Base-by-base conservation (phyloP, 2,797 vertebrate genomes). In the Lacerta bilineata region DNA sequence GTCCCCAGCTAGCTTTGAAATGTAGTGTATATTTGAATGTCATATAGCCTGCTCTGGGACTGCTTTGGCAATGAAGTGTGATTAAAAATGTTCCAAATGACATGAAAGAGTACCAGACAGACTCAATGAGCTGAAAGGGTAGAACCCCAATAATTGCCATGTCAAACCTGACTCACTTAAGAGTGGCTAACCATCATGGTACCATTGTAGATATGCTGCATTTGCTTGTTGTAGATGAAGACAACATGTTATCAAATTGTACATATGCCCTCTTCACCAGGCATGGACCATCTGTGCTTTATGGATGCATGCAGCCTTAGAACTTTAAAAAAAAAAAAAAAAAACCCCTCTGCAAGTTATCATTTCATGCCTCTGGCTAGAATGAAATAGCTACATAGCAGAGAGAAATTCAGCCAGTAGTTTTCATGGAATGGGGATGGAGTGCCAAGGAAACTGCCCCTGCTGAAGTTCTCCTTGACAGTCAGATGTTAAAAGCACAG, bases 61-160 rank as follows among this genome's bases (percentile, higher is more conserved):
- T 55, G 50, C 46, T 55, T 55, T 55, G 50, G 50, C 50, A 55
- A 55, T 55, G 13, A 55, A 15, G 3, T 55, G 50, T 55, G 50
- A 55, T 55, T 55, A 55, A 55, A 55, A 55, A 55, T 55, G 50
- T 15, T 4, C 15, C 50, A 55, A 75, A 84, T 82, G 76, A 87
- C 39, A 80, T 87, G 76, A 83, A 55, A 27, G 86, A 88, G 88
- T 41, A 46, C 46, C n/a, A 29, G 41, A 15, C 3, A 5, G 64
- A 46, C 20, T 11, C 10, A 36, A 41, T 9, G 18, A 25, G 15
- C 36, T 5, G 5, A 84, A 50, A 68, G 69, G 75, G 78, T 23
- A 18, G 11, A 77, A 79, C 33, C 81, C 81, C 55, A 23, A 10
- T 18, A 23, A 72, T 79, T 82, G 8, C 46, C 23, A 61, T 7